Base-by-base conservation (phyloP, 2,888 invertebrate genomes). In the Drosophila cyrtoloma region DNA sequence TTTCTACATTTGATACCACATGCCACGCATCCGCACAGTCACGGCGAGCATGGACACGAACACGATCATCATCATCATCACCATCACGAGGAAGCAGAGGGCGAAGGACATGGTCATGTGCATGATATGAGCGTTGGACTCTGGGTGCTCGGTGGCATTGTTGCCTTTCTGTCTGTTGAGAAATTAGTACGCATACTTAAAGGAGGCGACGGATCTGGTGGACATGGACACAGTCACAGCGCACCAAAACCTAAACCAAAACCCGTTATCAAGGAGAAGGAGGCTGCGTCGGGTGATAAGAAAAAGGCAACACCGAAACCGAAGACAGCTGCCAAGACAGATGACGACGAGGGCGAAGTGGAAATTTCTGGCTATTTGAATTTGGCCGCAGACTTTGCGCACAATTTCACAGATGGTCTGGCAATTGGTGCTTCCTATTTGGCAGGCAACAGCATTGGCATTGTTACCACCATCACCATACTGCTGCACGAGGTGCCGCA, bases 1-100 rank as follows among this genome's bases (percentile, higher is more conserved):
- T 99, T 99, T 93, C 95, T 99, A 9, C 99, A 99, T 94, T 94
- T 99, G 77, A 99, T 99, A 91, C 99, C 99, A 1, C 99, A 99
- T 94, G 99, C 99, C 56, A 95, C 96, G 35, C 94, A 94, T 80
- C 95, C 96, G 0, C 95, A 95, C 68, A 91, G 91, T 0, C 94
- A 94, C 77, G 92, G 89, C 5, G 90, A 91, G 0, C 81, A 88
- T 39, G 89, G 66, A 5, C 83, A 86, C 35, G 81, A 94, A 58
- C 94, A 94, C 52, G 71, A 66, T 52, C 72, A 67, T 84, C 79
- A 85, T 7, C 79, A 89, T 57, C 59, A 55, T 7, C 79, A 89
- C 58, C 59, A 55, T 6, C 72, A 79, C 7, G 90, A 28, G 3
- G 30, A 52, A 14, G 19, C 84, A 28, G 91, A 93, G 57, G 95